Evolutionary conservation across 2,113 vertebrate genomes (phyloP), one percentile per base, ranked within the genome.

Genomic region (Microtus montanus): DNA sequence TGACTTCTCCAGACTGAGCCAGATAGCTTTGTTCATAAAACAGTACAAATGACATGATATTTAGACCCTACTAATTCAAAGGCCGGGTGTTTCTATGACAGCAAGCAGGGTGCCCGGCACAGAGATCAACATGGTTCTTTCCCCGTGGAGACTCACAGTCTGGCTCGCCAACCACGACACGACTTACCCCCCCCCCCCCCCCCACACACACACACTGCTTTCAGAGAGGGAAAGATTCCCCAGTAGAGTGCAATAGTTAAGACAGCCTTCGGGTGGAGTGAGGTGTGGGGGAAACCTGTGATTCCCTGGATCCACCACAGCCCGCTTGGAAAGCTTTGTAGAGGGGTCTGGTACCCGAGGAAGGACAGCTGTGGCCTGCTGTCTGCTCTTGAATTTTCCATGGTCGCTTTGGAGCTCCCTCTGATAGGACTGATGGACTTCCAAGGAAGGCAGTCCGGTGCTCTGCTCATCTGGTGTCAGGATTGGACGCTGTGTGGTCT

Each of bases 331-430:
- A 66, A 35, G 7, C n/a, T 9, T 26, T 49, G 20, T 49, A n/a
- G 58, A 28, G 9, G 24, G 49, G 41, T 17, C 3, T 33, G 49
- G 17, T 1, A 0, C 38, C 1, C 5, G 3, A 61, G 19, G 12
- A 85, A 54, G 63, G 68, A 6, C 89, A 73, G 61, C 52, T 75
- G 54, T 9, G 47, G 12, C 3, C 33, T 41, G 1, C 19, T 13
- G 6, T 24, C 84, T 77, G 54, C 30, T 4, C 61, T 94, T 79
- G 41, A n/a, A 26, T 47, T 74, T 63, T 61, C 54, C 24, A 1
- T 4, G 6, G 52, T 85, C n/a, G 10, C 75, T 64, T 20, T 63
- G 75, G 83, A 66, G 17, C 49, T 44, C 28, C n/a, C 0, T 44
- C 64, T 75, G 3, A 12, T n/a, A 58, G 41, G 38, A 41, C 1